Evolutionary conservation across 2,797 vertebrate species (phyloP).

Genomic region (Centroberyx gerrardi): DNA sequence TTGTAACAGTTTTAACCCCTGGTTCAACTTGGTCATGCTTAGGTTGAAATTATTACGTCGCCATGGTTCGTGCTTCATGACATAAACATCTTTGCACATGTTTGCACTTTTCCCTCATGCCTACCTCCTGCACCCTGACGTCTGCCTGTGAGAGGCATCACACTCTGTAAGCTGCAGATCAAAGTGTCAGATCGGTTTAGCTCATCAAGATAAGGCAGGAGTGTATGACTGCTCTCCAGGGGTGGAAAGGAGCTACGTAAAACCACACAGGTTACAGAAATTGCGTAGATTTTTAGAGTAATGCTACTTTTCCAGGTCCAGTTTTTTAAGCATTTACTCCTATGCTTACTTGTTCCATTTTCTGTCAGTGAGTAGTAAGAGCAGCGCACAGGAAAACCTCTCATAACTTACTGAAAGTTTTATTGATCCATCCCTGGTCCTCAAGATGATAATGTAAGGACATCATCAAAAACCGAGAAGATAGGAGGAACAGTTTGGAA

Average conservation of each 20-base stretch:
- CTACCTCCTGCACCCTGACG: not conserved
- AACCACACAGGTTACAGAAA: not conserved
- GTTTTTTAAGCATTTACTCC: slow-evolving; percentile 1
- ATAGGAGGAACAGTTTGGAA: not conserved
- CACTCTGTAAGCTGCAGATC: slow-evolving; percentile 34
- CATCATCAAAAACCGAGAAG: not conserved
- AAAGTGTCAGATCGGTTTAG: slow-evolving; percentile 35
- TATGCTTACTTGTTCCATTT: slow-evolving; percentile 4
- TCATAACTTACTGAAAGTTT: not conserved
- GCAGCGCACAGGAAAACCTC: slow-evolving; percentile 6
- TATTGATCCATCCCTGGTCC: not conserved
- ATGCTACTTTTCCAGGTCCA: no score
- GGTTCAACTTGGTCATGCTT: slow-evolving; percentile 55
- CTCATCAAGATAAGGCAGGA: slow-evolving; percentile 11
- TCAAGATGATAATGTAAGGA: not conserved
- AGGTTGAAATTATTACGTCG: slow-evolving; percentile 45
- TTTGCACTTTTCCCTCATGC: slow-evolving; percentile 46
- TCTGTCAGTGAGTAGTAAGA: not conserved
- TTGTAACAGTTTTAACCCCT: slow-evolving; percentile 52
- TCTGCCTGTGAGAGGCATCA: slow-evolving; percentile 18
- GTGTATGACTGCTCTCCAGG: not conserved
- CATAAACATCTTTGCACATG: slow-evolving; percentile 58
- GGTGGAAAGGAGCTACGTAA: not conserved
- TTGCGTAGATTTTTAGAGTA: not conserved
- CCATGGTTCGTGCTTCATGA: slow-evolving; percentile 37